Conservation (phyloP, 1,140 invertebrate species). For the Bombyx mandarina region DNA sequence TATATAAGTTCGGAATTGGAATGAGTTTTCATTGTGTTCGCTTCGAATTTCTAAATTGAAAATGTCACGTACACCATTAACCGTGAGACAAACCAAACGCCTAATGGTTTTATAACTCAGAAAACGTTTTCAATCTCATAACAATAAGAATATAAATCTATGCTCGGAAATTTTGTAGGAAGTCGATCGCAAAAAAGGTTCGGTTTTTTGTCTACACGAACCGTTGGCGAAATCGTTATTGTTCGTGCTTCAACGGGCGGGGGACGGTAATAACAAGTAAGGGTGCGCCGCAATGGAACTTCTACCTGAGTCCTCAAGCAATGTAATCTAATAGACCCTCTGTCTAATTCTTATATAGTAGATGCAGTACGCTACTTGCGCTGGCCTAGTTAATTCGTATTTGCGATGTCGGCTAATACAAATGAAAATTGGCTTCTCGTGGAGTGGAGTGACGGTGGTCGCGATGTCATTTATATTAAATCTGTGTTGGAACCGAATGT, state of each 20-base stretch:
- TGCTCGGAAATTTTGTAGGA: constrained; percentile 36
- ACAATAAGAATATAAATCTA: constrained; percentile 29
- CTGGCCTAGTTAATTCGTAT: not conserved
- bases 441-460: constrained; percentile 32
- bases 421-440: constrained; percentile 42
- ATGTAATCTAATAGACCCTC: constrained; percentile 18
- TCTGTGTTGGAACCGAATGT: constrained; percentile 13
- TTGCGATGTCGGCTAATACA: constrained; percentile 24
- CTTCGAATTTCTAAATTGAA: too few species aligned
- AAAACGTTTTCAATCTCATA: constrained; percentile 3
- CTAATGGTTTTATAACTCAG: constrained; percentile 11
- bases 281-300: constrained; percentile 54
- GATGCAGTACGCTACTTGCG: constrained; percentile 1
- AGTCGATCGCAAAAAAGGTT: constrained; percentile 53
- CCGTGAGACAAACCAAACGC: constrained; percentile 1
- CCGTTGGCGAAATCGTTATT: constrained; percentile 54
- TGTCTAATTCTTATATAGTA: constrained; percentile 3
- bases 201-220: constrained; percentile 41
- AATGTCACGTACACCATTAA: too few species aligned
- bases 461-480: constrained; percentile 21
- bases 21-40: too few species aligned
- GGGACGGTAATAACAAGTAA: constrained; percentile 48
- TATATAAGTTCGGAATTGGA: too few species aligned
- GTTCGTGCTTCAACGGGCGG: constrained; percentile 36
- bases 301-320: constrained; percentile 47